Evolutionary conservation across 2,888 invertebrate species (phyloP).

Genomic region (Polyommatus icarus): DNA sequence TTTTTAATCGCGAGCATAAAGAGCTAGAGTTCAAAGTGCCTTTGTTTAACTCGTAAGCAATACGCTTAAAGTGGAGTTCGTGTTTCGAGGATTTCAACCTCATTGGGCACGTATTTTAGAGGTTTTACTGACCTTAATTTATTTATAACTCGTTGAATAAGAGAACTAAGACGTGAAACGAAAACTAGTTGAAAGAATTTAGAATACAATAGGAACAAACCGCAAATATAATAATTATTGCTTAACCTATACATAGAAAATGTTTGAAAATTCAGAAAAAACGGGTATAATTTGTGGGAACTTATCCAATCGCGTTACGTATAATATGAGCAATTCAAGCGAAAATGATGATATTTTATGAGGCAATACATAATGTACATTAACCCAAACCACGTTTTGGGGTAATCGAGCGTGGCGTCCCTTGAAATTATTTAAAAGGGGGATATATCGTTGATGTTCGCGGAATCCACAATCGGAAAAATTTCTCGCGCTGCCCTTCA

Average conservation of each 20-base stretch:
- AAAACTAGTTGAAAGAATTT: neutral
- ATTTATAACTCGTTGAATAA: neutral
- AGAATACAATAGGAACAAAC: no score
- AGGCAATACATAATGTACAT: slow-evolving; percentile 17
- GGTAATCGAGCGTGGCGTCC: slow-evolving; percentile 16
- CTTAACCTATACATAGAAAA: neutral
- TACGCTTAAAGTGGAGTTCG: neutral
- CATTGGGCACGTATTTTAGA: neutral
- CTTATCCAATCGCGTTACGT: neutral
- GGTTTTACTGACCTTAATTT: slow-evolving; percentile 4
- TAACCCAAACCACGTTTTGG: slow-evolving; percentile 19
- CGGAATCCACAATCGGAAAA: neutral
- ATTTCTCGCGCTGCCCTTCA: neutral
- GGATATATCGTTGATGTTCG: slow-evolving; percentile 6
- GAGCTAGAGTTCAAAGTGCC: neutral
- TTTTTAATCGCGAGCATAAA: slow-evolving; percentile 5
- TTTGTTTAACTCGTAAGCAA: slow-evolving; percentile 4
- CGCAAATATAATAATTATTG: no score
- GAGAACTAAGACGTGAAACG: neutral
- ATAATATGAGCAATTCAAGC: neutral
- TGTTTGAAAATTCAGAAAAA: neutral
- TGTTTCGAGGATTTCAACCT: neutral
- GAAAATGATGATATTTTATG: slow-evolving; percentile 15
- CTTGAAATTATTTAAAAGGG: slow-evolving; percentile 14
- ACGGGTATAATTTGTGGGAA: neutral